A percentile compares a stretch with the other conserved stretches of the same genome.
phyloP scores from a whole-genome alignment of 2,113 vertebrate species.

The Ancistrus triradiatus region DNA sequence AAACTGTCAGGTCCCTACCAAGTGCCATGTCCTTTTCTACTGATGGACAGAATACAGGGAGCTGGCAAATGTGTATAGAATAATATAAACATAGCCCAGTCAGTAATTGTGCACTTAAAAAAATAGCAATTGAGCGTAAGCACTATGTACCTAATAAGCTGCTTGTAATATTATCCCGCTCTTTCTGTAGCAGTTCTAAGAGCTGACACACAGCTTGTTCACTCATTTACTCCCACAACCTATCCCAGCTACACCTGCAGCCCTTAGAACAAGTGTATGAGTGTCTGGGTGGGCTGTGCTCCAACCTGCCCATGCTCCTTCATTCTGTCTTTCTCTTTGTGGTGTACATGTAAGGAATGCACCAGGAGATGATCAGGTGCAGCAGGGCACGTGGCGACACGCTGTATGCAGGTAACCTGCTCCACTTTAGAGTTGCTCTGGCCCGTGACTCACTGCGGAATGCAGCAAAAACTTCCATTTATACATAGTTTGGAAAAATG shows the following conservation, averaged over 20 bases:
- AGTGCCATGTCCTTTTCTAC: too few species aligned
- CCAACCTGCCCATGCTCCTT: conserved; percentile 59
- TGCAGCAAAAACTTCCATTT: background rate
- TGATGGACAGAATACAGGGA: too few species aligned
- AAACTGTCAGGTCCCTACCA: too few species aligned
- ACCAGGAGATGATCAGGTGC: conserved; percentile 93
- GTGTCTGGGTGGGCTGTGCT: conserved; percentile 78
- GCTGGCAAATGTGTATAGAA: too few species aligned
- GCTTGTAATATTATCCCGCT: too few species aligned
- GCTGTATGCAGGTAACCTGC: conserved; percentile 74
- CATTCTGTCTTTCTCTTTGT: conserved; percentile 45
- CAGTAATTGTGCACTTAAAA: too few species aligned
- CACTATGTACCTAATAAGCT: too few species aligned
- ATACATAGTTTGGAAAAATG: conserved; percentile 15
- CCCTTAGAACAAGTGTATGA: conserved; percentile 94
- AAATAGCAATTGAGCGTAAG: too few species aligned
- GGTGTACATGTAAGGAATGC: conserved; percentile 83
- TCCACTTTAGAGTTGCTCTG: conserved; percentile 62
- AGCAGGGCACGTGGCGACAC: conserved; percentile 88
- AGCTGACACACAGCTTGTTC: too few species aligned
- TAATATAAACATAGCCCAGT: too few species aligned
- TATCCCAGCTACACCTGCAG: conserved; percentile 88
- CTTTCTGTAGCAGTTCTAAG: too few species aligned
- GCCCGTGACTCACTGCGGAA: background rate
- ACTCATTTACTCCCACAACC: too few species aligned